Evolutionary conservation across 2,888 invertebrate species (phyloP).

Genomic region (Heliconius ethilla): DNA sequence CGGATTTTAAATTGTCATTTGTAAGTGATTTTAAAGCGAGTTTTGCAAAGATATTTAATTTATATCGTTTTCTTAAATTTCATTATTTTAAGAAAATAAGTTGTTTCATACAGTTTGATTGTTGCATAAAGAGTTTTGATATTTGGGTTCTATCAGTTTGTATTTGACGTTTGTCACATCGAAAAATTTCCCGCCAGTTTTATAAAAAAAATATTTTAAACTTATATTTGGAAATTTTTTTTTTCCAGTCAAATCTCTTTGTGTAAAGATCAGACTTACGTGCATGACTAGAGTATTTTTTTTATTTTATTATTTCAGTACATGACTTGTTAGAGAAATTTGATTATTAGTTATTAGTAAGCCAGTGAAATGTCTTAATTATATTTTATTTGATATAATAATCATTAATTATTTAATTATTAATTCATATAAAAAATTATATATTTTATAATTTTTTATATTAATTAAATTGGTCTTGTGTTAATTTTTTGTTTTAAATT

Average conservation of each 20-base stretch:
- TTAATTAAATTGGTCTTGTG: background rate
- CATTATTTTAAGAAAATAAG: background rate
- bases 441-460: background rate
- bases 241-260: slow-evolving; percentile 9
- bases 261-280: slow-evolving; percentile 4
- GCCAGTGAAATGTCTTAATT: slow-evolving; percentile 2
- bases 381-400: background rate
- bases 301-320: slow-evolving; percentile 29
- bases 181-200: slow-evolving; percentile 3
- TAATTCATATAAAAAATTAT: too few relatives aligned
- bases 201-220: background rate
- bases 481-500: slow-evolving; percentile 1
- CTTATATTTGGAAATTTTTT: background rate
- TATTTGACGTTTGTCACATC: background rate
- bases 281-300: slow-evolving; percentile 18
- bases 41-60: slow-evolving; percentile 2
- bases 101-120: background rate
- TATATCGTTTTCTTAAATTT: slow-evolving; percentile 8
- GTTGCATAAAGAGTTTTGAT: slow-evolving; percentile 10
- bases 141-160: background rate
- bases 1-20: background rate
- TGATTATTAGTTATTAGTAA: slow-evolving; percentile 16
- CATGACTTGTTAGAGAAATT: slow-evolving; percentile 33
- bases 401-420: too few relatives aligned
- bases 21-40: background rate